Evolutionary conservation across 2,113 vertebrate genomes (phyloP).

Genomic region (Origma solitaria): DNA sequence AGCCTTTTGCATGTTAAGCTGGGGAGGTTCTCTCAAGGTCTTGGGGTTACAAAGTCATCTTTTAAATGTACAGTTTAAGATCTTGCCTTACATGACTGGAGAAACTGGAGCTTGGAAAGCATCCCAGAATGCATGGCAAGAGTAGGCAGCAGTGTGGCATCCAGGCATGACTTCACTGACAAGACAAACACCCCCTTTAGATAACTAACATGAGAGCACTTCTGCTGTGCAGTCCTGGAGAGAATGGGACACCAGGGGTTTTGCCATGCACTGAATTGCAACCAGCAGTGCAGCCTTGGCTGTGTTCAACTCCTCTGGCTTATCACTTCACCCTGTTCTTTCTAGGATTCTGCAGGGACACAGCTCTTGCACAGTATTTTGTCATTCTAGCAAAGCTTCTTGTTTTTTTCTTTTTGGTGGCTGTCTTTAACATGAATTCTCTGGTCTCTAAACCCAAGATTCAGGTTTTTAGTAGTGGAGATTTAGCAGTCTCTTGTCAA

Average conservation of each 20-base stretch:
- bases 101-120: not conserved
- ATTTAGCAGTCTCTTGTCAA: not conserved
- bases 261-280: not conserved
- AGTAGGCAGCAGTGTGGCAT: not conserved
- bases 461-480: not conserved
- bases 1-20: not conserved
- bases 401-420: not conserved
- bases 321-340: not conserved
- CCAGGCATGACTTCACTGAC: not conserved
- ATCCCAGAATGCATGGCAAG: not conserved
- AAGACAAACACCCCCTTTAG: not conserved
- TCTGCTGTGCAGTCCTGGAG: not conserved
- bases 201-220: not conserved
- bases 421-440: not conserved
- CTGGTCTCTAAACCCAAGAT: accelerated
- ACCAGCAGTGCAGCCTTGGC: not conserved
- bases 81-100: not conserved
- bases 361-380: not conserved
- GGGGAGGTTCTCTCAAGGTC: not conserved
- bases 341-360: not conserved
- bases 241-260: not conserved
- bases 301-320: not conserved
- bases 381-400: not conserved
- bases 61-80: not conserved
- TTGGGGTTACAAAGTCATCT: not conserved